phyloP scores from a whole-genome alignment of 2,888 invertebrate genomes.

The Meloe dianella region DNA sequence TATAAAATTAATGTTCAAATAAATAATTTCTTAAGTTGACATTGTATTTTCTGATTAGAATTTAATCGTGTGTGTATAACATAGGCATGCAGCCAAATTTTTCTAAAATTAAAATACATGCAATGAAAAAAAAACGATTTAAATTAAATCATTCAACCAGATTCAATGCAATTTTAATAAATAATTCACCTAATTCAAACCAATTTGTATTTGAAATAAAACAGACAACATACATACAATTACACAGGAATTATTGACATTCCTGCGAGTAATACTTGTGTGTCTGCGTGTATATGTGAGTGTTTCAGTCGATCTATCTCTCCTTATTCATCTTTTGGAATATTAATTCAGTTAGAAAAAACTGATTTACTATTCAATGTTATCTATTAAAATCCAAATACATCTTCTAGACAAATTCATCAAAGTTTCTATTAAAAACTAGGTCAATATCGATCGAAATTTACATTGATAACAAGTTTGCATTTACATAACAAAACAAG shows the following conservation, averaged over 20 bases:
- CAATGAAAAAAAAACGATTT: background rate
- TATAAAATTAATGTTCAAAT: background rate
- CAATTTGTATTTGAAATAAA: background rate
- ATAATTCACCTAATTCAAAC: background rate
- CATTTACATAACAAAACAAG: background rate
- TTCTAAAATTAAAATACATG: background rate
- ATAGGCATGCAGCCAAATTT: background rate
- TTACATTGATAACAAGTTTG: background rate
- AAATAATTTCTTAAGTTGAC: background rate
- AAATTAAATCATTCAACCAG: background rate
- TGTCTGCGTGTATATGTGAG: background rate
- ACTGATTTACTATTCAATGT: background rate
- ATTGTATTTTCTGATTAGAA: background rate
- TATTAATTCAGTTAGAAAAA: background rate
- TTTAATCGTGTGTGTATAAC: background rate
- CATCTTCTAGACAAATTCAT: background rate
- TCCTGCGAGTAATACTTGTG: background rate
- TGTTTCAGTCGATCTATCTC: background rate
- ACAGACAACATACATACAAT: background rate
- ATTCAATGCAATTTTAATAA: background rate
- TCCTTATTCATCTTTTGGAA: background rate
- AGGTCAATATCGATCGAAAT: background rate
- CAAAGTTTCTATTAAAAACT: background rate
- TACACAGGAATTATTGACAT: constrained; percentile 1
- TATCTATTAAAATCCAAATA: background rate